These are phyloP conservation scores for Ceyx cyanopectus DNA, from an alignment of 2,113 vertebrate genomes.

Conservation along the genomic window DNA sequence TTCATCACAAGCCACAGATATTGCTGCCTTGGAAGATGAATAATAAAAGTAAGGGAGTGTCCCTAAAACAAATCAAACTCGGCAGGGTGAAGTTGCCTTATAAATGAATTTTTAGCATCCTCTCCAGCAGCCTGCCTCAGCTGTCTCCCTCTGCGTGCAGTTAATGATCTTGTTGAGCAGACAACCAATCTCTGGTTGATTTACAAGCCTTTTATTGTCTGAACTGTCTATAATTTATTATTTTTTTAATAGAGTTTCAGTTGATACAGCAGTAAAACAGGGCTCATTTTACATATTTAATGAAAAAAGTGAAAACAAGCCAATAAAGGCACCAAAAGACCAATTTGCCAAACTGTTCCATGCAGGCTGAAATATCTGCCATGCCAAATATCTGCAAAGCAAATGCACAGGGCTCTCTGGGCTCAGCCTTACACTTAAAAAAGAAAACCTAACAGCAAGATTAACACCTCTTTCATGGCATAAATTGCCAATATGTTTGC, in stretches of 20 bases:
- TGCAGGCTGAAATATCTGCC: neutral
- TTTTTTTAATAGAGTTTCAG: constrained; percentile 53
- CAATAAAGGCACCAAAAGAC: constrained; percentile 48
- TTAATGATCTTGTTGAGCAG: constrained; percentile 65
- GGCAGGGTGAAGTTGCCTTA: constrained; percentile 34
- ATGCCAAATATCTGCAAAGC: neutral
- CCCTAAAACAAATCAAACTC: constrained; percentile 48
- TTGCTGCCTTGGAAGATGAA: constrained; percentile 14
- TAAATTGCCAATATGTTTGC: neutral
- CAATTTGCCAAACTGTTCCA: constrained; percentile 33
- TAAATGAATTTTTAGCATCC: constrained; percentile 62
- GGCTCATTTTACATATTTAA: constrained; percentile 59
- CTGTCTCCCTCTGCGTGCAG: constrained; percentile 33
- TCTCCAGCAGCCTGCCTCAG: constrained; percentile 23
- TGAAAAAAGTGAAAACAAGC: constrained; percentile 60
- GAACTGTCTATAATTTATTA: constrained; percentile 42
- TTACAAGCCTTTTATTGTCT: constrained; percentile 67
- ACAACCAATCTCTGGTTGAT: constrained; percentile 63
- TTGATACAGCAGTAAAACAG: constrained; percentile 48
- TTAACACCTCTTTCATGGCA: neutral
- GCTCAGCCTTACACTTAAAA: neutral
- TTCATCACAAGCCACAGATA: neutral
- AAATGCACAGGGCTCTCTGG: neutral
- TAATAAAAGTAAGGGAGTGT: constrained; percentile 37
- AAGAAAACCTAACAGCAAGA: neutral